phyloP scores from a whole-genome alignment of 2,797 vertebrate genomes.

The Microchirus variegatus region DNA sequence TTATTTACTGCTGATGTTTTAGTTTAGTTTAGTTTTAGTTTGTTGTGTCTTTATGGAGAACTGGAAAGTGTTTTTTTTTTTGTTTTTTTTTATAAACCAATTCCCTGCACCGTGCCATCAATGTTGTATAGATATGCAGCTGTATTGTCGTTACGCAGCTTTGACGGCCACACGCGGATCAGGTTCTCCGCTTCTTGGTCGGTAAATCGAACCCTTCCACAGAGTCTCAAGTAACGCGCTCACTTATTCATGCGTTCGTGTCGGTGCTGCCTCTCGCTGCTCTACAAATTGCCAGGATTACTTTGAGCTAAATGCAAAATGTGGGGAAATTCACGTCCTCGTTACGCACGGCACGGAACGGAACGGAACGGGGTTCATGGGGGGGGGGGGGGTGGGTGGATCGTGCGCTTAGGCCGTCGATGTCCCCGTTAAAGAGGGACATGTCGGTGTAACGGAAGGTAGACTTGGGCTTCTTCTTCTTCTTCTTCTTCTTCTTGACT shows the following conservation, averaged over 20 bases:
- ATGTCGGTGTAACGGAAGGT: background rate
- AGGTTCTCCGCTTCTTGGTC: conserved; percentile 70
- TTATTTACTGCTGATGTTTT: background rate
- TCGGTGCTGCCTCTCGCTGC: conserved; percentile 44
- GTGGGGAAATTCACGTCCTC: conserved; percentile 38
- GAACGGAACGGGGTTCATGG: no score
- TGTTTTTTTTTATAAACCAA: no score
- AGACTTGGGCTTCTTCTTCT: no score
- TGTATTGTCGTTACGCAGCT: conserved; percentile 46
- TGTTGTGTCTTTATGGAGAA: background rate
- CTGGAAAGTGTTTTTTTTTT: conserved; percentile 32
- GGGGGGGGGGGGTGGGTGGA: background rate
- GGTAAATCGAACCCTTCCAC: conserved; percentile 69
- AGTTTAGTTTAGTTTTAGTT: background rate
- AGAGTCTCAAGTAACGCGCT: conserved; percentile 62
- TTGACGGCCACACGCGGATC: conserved; percentile 60
- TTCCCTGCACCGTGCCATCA: conserved; percentile 50
- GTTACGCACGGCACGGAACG: conserved; percentile 41
- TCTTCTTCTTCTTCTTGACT: no score
- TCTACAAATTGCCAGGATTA: conserved; percentile 70
- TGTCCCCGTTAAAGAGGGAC: conserved; percentile 14
- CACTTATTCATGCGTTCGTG: conserved; percentile 76
- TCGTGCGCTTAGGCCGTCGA: conserved; percentile 4
- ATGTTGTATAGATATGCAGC: conserved; percentile 59
- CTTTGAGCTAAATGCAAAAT: conserved; percentile 51